Conservation (phyloP, 2,888 invertebrate species). For the Hofmannophila pseudospretella region DNA sequence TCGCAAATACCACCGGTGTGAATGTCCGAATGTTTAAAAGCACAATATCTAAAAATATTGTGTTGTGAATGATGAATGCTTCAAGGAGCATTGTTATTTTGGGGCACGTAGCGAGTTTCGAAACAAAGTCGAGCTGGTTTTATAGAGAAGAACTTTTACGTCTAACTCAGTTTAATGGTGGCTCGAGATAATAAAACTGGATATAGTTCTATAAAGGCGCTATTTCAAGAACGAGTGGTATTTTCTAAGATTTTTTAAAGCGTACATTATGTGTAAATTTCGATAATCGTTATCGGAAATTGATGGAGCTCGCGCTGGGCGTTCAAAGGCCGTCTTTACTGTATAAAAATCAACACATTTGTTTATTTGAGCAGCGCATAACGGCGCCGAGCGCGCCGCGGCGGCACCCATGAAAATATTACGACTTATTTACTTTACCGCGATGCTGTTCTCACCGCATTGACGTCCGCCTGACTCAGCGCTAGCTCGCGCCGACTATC, state of each 20-base stretch:
- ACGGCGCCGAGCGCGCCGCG: slow-evolving; percentile 56
- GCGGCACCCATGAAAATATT: slow-evolving; percentile 69
- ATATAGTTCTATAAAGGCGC: not conserved
- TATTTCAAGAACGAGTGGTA: not conserved
- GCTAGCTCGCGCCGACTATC: slow-evolving; percentile 34
- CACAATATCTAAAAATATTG: slow-evolving; percentile 10
- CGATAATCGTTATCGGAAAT: slow-evolving; percentile 44
- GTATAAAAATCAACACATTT: slow-evolving; percentile 69
- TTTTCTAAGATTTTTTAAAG: slow-evolving; percentile 12
- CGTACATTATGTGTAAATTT: slow-evolving; percentile 13
- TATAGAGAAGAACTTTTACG: too few relatives aligned
- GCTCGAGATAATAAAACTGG: not conserved
- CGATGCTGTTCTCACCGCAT: slow-evolving; percentile 55
- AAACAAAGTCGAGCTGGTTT: not conserved
- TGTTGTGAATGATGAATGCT: slow-evolving; percentile 3
- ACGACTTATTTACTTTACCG: slow-evolving; percentile 71
- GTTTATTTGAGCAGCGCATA: slow-evolving; percentile 68
- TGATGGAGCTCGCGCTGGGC: slow-evolving; percentile 37
- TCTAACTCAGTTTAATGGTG: not conserved
- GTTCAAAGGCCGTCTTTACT: slow-evolving; percentile 49
- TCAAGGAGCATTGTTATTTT: not conserved
- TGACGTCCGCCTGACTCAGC: slow-evolving; percentile 51
- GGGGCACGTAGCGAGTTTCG: not conserved
- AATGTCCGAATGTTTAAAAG: slow-evolving; percentile 10
- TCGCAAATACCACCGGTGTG: slow-evolving; percentile 6